A percentile compares a stretch with the other conserved stretches of the same genome.
Conservation (phyloP, 2,797 vertebrate species). For the Phaenicophaeus curvirostris region DNA sequence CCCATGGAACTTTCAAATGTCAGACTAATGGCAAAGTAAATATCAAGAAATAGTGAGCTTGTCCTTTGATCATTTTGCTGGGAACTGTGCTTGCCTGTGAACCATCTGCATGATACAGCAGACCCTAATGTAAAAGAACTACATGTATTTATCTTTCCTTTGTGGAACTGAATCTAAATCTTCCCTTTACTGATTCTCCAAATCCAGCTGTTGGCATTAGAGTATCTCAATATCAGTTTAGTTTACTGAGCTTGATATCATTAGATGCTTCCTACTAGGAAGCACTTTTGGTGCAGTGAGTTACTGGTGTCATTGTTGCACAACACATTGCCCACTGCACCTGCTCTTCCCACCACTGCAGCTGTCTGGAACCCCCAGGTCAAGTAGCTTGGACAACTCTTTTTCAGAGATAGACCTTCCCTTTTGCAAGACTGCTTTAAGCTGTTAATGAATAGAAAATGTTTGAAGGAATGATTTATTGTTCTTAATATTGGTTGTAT, state of each 20-base stretch:
- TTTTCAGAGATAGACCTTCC: neutral
- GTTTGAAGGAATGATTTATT: neutral
- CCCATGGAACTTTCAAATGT: neutral
- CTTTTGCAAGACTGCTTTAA: neutral
- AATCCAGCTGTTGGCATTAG: neutral
- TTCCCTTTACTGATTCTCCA: neutral
- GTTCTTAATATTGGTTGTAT: neutral
- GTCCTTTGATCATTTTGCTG: neutral
- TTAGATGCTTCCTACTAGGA: neutral
- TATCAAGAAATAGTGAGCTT: neutral
- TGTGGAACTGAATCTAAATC: neutral
- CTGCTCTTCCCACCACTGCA: neutral
- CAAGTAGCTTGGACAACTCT: neutral
- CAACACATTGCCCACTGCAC: neutral
- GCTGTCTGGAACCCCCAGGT: neutral
- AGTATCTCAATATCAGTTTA: rapidly evolving
- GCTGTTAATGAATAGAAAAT: neutral
- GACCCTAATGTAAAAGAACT: neutral
- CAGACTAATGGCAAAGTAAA: neutral
- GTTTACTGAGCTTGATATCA: neutral
- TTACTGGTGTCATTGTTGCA: rapidly evolving
- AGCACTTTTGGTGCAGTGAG: neutral
- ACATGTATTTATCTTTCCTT: neutral
- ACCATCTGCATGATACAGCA: neutral
- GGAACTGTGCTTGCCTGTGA: neutral